These are phyloP conservation scores for Seladonia tumulorum DNA, from an alignment of 2,888 invertebrate species.

Conservation along the genomic window DNA sequence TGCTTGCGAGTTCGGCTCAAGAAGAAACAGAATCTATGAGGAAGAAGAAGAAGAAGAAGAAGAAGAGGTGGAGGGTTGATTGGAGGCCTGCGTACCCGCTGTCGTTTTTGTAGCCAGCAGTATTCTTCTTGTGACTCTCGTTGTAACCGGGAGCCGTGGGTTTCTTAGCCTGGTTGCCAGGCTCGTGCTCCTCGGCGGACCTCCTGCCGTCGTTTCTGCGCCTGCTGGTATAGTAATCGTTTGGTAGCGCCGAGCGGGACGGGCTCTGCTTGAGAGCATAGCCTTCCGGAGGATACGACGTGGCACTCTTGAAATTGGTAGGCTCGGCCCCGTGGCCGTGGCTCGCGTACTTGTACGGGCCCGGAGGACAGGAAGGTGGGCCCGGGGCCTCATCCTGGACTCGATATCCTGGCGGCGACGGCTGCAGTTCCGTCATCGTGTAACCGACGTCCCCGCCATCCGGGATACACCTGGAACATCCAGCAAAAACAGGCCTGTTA, in stretches of 20 bases:
- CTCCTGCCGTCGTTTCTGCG: conserved; percentile 71
- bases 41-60: background rate
- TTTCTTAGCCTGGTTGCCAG: conserved; percentile 73
- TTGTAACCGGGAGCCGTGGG: conserved; percentile 79
- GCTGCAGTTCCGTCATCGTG: conserved; percentile 84
- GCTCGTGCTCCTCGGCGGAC: conserved; percentile 72
- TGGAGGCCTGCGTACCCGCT: conserved; percentile 77
- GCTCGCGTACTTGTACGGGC: conserved; percentile 79
- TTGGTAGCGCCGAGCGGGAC: conserved; percentile 68
- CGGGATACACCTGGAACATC: conserved; percentile 80
- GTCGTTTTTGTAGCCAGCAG: conserved; percentile 83
- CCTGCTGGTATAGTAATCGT: conserved; percentile 71
- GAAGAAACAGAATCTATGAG: background rate
- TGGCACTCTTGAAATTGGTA: conserved; percentile 78
- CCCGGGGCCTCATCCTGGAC: conserved; percentile 83
- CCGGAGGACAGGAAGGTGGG: conserved; percentile 77
- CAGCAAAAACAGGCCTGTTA: conserved; percentile 27
- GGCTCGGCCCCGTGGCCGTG: conserved; percentile 76
- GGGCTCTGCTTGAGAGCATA: conserved; percentile 77
- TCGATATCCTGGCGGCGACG: conserved; percentile 83
- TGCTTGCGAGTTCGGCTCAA: background rate
- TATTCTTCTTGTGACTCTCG: conserved; percentile 82
- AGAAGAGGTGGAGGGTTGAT: background rate
- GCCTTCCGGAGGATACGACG: conserved; percentile 78
- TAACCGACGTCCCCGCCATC: conserved; percentile 83